Evolutionary conservation across 2,888 invertebrate species (phyloP), one percentile per base, ranked within the genome.

Genomic region (Sinodicranocentrus sp.): DNA sequence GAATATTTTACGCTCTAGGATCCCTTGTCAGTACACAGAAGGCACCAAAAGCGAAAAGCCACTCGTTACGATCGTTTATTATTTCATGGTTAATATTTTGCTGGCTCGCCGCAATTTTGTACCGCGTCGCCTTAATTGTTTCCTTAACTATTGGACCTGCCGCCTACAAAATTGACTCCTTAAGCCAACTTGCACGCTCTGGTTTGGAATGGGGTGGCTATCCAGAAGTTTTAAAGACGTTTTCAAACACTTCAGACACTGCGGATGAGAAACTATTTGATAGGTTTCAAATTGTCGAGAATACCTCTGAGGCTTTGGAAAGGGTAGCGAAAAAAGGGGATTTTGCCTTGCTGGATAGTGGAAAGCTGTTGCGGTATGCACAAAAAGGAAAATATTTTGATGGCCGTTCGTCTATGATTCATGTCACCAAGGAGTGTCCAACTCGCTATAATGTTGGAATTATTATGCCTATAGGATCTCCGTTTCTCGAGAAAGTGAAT

Each of bases 31-130:
- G 77, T 6, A 68, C 85, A 1, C 86, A 87, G 72, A 86, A 86
- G 57, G 61, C 86, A 17, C 87, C 87, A 3, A 70, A 85, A 25
- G 88, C 88, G 1, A 85, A 86, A 39, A 87, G 87, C 76, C 86
- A 85, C 13, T 39, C 87, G 15, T 61, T 88, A n/a, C 54, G 88
- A 57, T 39, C 87, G 0, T 87, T 88, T 54, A 87, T 88, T 13
- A 63, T 88, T 59, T 33, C 86, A 1, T 88, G 88, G 88, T 75
- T 88, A 0, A 54, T 88, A n/a, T 88, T 88, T 73, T 88, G 88
- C 67, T 88, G 88, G 88, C 71, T 88, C 1, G 82, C 88, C 3
- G 63, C 44, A 28, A 88, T 88, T 68, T 63, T 88, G 15, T 88
- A 88, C 63, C 59, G 88, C 13, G 88, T 88, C 0, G 85, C 88